These are phyloP conservation scores for Myrmecophaga tridactyla DNA, from an alignment of 2,113 vertebrate genomes.

Conservation along the genomic window DNA sequence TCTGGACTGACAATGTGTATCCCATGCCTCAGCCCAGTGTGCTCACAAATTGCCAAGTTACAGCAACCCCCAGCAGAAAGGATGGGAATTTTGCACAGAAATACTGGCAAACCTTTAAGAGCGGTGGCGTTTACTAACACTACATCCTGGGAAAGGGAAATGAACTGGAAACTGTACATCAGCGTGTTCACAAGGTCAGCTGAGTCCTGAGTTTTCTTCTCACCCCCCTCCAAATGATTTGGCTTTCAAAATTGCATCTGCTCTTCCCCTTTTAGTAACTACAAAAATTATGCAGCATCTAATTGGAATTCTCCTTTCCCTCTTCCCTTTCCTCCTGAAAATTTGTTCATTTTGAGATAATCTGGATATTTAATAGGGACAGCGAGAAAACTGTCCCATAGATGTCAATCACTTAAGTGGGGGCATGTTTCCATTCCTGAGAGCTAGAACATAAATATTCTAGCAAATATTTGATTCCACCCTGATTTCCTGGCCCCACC, in stretches of 20 bases:
- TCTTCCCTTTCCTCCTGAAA: neutral
- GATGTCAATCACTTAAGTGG: neutral
- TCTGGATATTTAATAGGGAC: neutral
- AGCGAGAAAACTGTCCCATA: neutral
- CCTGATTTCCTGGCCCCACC: neutral
- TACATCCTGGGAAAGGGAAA: conserved; percentile 55
- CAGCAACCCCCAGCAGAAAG: conserved; percentile 64
- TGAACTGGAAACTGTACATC: conserved; percentile 54
- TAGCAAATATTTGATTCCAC: neutral
- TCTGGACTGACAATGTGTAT: conserved; percentile 68
- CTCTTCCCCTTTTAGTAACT: neutral
- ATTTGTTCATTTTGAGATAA: neutral
- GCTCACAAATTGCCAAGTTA: conserved; percentile 74
- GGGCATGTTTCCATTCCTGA: neutral
- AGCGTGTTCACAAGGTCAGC: neutral
- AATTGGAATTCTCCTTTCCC: neutral
- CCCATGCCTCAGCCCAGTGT: conserved; percentile 65
- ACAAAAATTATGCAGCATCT: neutral
- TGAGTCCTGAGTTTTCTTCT: neutral
- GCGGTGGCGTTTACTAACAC: conserved; percentile 61
- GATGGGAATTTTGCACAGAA: conserved; percentile 69
- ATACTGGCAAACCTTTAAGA: conserved; percentile 75
- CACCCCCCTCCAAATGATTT: neutral
- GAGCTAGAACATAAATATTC: neutral
- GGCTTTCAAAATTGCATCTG: conserved; percentile 37